Evolutionary conservation across 2,113 vertebrate species (phyloP).

Genomic region (Serilophus lunatus): DNA sequence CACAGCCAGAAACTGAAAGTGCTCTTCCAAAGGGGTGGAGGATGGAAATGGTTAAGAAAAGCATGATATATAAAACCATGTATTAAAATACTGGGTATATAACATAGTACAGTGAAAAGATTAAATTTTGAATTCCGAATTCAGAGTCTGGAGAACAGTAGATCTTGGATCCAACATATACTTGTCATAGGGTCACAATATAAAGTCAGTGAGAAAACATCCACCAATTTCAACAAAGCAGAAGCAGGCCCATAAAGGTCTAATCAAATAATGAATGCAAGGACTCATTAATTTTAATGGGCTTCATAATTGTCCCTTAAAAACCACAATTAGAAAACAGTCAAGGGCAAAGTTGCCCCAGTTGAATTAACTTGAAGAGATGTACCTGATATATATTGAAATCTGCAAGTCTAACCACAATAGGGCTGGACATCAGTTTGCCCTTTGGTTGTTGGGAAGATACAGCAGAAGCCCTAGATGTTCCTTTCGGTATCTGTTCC

Average conservation of each 20-base stretch:
- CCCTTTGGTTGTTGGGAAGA: constrained; percentile 79
- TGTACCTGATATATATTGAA: constrained; percentile 97
- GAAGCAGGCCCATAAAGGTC: background rate
- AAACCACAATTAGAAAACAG: background rate
- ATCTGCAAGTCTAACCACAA: constrained; percentile 95
- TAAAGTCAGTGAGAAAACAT: background rate
- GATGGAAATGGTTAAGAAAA: background rate
- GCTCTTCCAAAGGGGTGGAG: background rate
- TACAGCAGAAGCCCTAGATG: constrained; percentile 75
- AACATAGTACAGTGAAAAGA: background rate
- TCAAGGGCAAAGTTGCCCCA: background rate
- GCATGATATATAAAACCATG: background rate
- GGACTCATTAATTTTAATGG: background rate
- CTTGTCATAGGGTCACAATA: background rate
- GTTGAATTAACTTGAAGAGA: constrained; percentile 31
- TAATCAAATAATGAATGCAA: background rate
- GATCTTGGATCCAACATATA: background rate
- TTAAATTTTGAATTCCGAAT: background rate
- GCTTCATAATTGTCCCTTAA: background rate
- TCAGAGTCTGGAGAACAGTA: background rate
- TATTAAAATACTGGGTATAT: background rate
- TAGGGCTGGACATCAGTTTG: constrained; percentile 94
- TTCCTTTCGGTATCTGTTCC: constrained; percentile 71
- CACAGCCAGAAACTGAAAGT: background rate
- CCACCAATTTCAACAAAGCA: background rate